Conservation (phyloP, 2,888 invertebrate genomes). For the Seira ritae region DNA sequence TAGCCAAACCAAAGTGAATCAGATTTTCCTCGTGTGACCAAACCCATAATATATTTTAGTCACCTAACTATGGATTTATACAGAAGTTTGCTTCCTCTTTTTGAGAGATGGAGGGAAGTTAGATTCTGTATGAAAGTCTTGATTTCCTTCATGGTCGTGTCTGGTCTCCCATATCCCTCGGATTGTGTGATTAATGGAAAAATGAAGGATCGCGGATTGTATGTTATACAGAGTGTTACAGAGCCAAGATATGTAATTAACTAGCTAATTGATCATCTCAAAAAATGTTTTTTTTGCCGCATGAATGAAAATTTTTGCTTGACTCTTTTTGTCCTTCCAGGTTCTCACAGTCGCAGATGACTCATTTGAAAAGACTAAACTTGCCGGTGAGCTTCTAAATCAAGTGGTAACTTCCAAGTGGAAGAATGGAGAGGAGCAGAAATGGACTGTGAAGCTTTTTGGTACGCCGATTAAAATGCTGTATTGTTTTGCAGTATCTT, state of each 20-base stretch:
- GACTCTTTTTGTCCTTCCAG: slow-evolving; percentile 1
- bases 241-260: slow-evolving; percentile 48
- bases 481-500: too few species aligned
- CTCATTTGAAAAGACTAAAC: slow-evolving; percentile 38
- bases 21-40: too few species aligned
- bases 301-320: background rate
- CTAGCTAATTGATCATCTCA: too few species aligned
- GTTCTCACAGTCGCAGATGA: slow-evolving; percentile 52
- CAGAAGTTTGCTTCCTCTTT: background rate
- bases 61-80: slow-evolving; percentile 27
- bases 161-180: background rate
- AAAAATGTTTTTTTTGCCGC: background rate
- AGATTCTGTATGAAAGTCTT: slow-evolving; percentile 4
- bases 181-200: slow-evolving; percentile 51
- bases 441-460: slow-evolving; percentile 59
- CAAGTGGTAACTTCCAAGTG: slow-evolving; percentile 47
- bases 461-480: slow-evolving; percentile 38
- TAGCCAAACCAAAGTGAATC: too few species aligned
- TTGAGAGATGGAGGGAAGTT: slow-evolving; percentile 21
- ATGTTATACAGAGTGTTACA: slow-evolving; percentile 57
- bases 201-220: slow-evolving; percentile 49
- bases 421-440: slow-evolving; percentile 55
- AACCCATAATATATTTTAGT: too few species aligned
- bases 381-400: slow-evolving; percentile 45
- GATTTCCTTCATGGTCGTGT: slow-evolving; percentile 14